Percentiles rank a stretch among this genome's conserved stretches.
Conservation (phyloP, 2,113 vertebrate species). For the Pelusios castaneus region DNA sequence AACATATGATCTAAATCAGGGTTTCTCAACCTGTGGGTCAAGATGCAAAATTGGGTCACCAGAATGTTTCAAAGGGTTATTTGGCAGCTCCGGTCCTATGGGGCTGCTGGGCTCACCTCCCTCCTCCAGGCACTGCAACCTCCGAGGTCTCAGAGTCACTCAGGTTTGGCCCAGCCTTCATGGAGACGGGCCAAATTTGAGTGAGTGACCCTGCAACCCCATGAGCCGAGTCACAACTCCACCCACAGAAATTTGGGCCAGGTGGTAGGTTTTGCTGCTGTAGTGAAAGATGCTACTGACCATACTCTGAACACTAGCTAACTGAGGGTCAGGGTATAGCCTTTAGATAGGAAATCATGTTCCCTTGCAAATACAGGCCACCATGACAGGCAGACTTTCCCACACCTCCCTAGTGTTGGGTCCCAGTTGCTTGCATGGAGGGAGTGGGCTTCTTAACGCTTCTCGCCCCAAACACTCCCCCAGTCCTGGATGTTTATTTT, state of each 20-base stretch:
- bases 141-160: not conserved
- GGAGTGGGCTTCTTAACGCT: not conserved
- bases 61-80: not conserved
- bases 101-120: not conserved
- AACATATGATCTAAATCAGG: not conserved
- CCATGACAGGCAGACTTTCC: not conserved
- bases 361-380: not conserved
- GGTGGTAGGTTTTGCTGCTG: not conserved
- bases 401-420: not conserved
- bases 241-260: not conserved
- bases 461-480: not conserved
- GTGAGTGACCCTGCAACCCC: not conserved
- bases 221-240: not conserved
- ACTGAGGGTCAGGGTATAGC: not conserved
- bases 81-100: not conserved
- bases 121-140: not conserved
- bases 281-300: not conserved
- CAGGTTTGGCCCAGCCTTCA: too few relatives aligned
- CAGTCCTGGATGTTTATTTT: not conserved
- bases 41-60: not conserved
- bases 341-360: not conserved
- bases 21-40: not conserved
- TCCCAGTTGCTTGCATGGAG: not conserved
- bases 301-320: not conserved
- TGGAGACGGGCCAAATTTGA: not conserved